A percentile compares a stretch with the other conserved stretches of the same genome.
phyloP scores from a whole-genome alignment of 2,888 invertebrate species.

The Cantharis nigra region DNA sequence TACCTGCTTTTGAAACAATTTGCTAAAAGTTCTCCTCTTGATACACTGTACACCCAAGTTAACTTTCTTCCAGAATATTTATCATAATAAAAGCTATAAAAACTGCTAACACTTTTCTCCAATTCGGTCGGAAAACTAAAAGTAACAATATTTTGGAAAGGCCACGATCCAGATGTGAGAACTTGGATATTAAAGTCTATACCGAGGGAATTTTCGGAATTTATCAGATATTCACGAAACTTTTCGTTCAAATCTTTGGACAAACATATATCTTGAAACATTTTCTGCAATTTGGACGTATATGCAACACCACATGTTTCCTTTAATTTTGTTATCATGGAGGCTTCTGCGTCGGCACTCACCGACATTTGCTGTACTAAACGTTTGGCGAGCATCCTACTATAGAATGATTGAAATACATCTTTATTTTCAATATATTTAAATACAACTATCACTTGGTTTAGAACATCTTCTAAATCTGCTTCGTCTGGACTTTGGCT shows the following conservation, averaged over 20 bases:
- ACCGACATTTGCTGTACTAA: conserved; percentile 98
- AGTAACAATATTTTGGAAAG: conserved; percentile 92
- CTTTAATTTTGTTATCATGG: conserved; percentile 99
- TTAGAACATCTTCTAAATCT: conserved; percentile 95
- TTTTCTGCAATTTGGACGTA: conserved; percentile 96
- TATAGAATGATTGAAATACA: conserved; percentile 99
- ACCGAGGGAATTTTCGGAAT: conserved; percentile 75
- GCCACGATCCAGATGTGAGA: conserved; percentile 97
- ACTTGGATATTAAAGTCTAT: conserved; percentile 98
- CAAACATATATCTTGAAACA: conserved; percentile 98
- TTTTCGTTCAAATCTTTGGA: conserved; percentile 97
- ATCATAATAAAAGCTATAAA: conserved; percentile 93
- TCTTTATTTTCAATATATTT: conserved; percentile 99
- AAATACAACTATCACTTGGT: conserved; percentile 99
- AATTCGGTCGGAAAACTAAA: conserved; percentile 95
- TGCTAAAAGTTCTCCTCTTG: conserved; percentile 94
- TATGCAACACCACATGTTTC: conserved; percentile 99
- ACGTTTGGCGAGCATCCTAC: conserved; percentile 98
- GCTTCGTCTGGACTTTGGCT: conserved; percentile 99
- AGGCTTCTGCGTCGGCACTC: conserved; percentile 98
- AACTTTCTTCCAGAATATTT: conserved; percentile 97
- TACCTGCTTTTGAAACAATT: conserved; percentile 94
- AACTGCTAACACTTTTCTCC: conserved; percentile 92
- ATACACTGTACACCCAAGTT: conserved; percentile 98
- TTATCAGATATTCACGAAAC: conserved; percentile 82